phyloP scores from a whole-genome alignment of 2,113 vertebrate species.

The Petrocephalus microphthalmus region DNA sequence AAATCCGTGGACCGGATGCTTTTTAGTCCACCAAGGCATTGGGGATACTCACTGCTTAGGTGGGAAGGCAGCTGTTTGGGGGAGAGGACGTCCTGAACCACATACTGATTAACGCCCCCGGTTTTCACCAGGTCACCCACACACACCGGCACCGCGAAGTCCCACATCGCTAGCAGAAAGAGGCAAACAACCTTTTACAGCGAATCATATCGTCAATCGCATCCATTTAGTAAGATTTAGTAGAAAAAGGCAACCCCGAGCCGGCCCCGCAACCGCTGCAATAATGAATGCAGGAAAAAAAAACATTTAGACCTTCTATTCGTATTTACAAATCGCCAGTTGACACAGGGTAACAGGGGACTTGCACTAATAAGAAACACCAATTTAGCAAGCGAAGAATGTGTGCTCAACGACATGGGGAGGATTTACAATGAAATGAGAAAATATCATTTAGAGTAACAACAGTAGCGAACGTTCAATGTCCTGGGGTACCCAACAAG shows the following conservation, averaged over 20 bases:
- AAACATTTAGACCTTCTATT: background rate
- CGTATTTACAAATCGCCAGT: background rate
- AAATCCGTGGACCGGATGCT: background rate
- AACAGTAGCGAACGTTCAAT: background rate
- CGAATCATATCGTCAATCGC: background rate
- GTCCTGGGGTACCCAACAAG: background rate
- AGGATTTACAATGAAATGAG: too few species aligned
- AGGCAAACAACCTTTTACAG: background rate
- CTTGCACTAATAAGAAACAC: background rate
- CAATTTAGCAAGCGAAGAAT: too few species aligned
- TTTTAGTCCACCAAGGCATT: too few species aligned
- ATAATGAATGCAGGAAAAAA: background rate
- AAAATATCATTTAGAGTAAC: too few species aligned
- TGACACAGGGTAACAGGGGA: background rate
- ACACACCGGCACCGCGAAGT: constrained; percentile 73
- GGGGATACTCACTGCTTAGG: constrained; percentile 61
- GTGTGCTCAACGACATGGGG: too few species aligned
- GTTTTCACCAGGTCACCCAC: constrained; percentile 72
- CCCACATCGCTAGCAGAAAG: constrained; percentile 56
- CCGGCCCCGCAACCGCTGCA: background rate
- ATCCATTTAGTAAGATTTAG: background rate
- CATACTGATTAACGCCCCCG: constrained; percentile 71
- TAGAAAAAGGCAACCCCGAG: background rate
- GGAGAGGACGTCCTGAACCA: constrained; percentile 74
- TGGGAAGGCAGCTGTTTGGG: constrained; percentile 58